phyloP scores from a whole-genome alignment of 2,888 invertebrate genomes.

The Epiblema foenella region DNA sequence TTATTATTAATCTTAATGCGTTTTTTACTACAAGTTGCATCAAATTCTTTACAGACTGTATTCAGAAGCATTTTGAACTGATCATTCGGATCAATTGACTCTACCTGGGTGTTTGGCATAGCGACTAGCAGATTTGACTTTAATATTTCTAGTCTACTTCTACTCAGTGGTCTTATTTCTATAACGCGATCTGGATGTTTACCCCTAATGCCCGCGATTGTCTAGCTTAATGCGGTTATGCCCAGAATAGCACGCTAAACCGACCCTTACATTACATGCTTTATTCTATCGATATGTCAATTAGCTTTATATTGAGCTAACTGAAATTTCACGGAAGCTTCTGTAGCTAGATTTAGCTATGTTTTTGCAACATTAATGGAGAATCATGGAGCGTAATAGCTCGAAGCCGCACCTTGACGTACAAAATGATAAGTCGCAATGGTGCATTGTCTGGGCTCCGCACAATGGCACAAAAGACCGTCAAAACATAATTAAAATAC shows the following conservation, averaged over 20 bases:
- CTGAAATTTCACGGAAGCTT: background rate
- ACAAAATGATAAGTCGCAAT: constrained; percentile 45
- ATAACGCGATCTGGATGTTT: no score
- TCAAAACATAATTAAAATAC: constrained; percentile 63
- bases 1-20: no score
- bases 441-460: constrained; percentile 47
- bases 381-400: constrained; percentile 21
- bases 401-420: constrained; percentile 29
- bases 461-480: constrained; percentile 55
- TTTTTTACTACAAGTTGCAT: no score
- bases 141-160: no score
- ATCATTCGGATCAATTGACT: no score
- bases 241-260: constrained; percentile 19
- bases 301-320: background rate
- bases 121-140: no score
- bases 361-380: constrained; percentile 8
- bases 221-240: constrained; percentile 43
- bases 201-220: constrained; percentile 39
- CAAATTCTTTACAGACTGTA: no score
- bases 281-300: constrained; percentile 23
- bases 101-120: no score
- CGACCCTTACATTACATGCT: background rate
- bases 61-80: no score
- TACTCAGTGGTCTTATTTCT: no score
- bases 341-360: background rate